phyloP scores from a whole-genome alignment of 1,140 invertebrate genomes.

The Pogonus chalceus region DNA sequence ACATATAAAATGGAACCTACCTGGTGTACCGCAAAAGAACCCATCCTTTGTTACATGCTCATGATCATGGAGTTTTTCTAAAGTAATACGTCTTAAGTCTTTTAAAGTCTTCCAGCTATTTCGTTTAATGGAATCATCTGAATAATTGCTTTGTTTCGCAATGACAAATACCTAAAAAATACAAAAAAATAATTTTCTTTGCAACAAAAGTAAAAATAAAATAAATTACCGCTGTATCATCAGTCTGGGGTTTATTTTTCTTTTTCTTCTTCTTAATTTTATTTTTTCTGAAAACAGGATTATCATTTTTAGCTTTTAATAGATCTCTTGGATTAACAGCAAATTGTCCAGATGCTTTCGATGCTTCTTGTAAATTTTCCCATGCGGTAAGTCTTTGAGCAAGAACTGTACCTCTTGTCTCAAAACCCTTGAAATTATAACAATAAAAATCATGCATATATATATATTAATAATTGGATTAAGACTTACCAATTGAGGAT shows the following conservation, averaged over 20 bases:
- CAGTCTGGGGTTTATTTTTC: constrained; percentile 33
- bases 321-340: constrained; percentile 62
- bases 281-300: constrained; percentile 37
- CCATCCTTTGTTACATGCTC: constrained; percentile 44
- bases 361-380: constrained; percentile 71
- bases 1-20: constrained; percentile 27
- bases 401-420: constrained; percentile 75
- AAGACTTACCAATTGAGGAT: constrained; percentile 31
- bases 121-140: constrained; percentile 37
- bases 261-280: constrained; percentile 38
- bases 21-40: constrained; percentile 57
- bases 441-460: constrained; percentile 8
- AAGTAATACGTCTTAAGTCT: constrained; percentile 35
- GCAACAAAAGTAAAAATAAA: constrained; percentile 3
- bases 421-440: constrained; percentile 55
- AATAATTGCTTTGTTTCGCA: constrained; percentile 39
- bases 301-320: constrained; percentile 26
- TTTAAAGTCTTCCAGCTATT: constrained; percentile 40
- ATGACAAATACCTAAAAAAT: constrained; percentile 11
- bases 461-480: constrained; percentile 9
- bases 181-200: neutral
- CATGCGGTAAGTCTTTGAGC: constrained; percentile 68
- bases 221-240: constrained; percentile 23
- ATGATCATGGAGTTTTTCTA: constrained; percentile 34
- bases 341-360: constrained; percentile 53